Conservation (phyloP, 2,888 invertebrate genomes). For the Chloromyia formosa region DNA sequence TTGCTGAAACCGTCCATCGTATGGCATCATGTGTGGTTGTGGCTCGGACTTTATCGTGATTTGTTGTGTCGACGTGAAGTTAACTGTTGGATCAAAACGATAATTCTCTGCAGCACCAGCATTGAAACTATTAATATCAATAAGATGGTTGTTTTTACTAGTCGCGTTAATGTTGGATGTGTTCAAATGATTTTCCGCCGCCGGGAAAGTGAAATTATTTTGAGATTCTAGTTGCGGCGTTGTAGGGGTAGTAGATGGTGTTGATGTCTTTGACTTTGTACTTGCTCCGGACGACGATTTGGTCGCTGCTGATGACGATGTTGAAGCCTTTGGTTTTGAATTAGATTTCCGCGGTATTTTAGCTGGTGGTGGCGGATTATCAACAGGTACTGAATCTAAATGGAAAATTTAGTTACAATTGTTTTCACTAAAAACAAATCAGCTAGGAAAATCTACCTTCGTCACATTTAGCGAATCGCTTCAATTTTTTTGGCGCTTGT, state of each 20-base stretch:
- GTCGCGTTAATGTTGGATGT: neutral
- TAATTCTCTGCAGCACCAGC: slow-evolving; percentile 50
- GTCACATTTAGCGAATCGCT: slow-evolving; percentile 61
- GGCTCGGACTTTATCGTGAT: slow-evolving; percentile 42
- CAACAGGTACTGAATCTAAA: slow-evolving; percentile 58
- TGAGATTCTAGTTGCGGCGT: slow-evolving; percentile 47
- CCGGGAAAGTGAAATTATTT: slow-evolving; percentile 28
- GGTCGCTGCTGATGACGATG: slow-evolving; percentile 61
- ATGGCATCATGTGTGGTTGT: slow-evolving; percentile 40
- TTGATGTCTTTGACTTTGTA: slow-evolving; percentile 47
- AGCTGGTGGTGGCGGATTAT: slow-evolving; percentile 62
- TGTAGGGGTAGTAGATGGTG: slow-evolving; percentile 40
- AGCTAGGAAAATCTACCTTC: slow-evolving; percentile 58
- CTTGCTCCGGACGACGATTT: slow-evolving; percentile 57
- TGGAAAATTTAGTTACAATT: neutral
- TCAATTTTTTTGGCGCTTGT: slow-evolving; percentile 60
- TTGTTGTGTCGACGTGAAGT: slow-evolving; percentile 20
- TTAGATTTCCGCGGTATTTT: slow-evolving; percentile 61
- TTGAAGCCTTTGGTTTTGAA: slow-evolving; percentile 57
- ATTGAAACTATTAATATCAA: slow-evolving; percentile 60
- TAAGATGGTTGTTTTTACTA: slow-evolving; percentile 56
- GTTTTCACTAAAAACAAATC: too few relatives aligned
- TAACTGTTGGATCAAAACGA: slow-evolving; percentile 40
- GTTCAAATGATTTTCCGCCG: slow-evolving; percentile 15
- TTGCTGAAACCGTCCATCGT: slow-evolving; percentile 40